Conservation (phyloP, 2,113 vertebrate species). For the Nestor notabilis region DNA sequence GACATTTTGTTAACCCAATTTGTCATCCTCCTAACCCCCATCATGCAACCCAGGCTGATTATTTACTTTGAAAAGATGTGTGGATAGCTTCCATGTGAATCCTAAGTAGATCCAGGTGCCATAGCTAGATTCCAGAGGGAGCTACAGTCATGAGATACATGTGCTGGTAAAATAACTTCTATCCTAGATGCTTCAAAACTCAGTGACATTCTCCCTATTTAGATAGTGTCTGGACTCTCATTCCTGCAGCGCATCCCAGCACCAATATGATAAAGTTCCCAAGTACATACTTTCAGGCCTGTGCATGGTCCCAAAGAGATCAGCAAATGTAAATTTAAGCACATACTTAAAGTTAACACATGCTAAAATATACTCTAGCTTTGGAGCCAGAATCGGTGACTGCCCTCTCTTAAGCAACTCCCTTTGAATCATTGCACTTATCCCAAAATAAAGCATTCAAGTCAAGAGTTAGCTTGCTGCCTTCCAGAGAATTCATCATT, state of each 20-base stretch:
- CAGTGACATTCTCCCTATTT: not conserved
- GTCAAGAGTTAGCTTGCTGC: not conserved
- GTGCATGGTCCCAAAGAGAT: not conserved
- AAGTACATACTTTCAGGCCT: not conserved
- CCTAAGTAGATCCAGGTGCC: slow-evolving; percentile 32
- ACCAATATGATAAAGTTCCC: not conserved
- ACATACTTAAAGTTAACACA: not conserved
- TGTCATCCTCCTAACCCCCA: slow-evolving; percentile 24
- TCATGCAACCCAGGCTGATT: slow-evolving; percentile 27
- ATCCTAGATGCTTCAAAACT: not conserved
- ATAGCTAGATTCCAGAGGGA: slow-evolving; percentile 2
- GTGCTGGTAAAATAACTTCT: not conserved
- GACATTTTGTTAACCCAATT: slow-evolving; percentile 49
- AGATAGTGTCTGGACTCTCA: not conserved
- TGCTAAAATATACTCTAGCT: not conserved
- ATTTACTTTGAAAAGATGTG: slow-evolving; percentile 38
- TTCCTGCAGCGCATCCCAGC: not conserved
- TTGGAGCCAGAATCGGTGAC: not conserved
- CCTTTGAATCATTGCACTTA: not conserved
- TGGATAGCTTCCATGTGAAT: slow-evolving; percentile 27
- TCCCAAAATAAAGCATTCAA: not conserved
- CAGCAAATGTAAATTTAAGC: not conserved
- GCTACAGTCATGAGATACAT: not conserved
- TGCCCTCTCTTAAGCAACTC: not conserved
- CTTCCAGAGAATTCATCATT: not conserved